Evolutionary conservation across 2,113 vertebrate species (phyloP).

Genomic region (Varanus salvator): DNA sequence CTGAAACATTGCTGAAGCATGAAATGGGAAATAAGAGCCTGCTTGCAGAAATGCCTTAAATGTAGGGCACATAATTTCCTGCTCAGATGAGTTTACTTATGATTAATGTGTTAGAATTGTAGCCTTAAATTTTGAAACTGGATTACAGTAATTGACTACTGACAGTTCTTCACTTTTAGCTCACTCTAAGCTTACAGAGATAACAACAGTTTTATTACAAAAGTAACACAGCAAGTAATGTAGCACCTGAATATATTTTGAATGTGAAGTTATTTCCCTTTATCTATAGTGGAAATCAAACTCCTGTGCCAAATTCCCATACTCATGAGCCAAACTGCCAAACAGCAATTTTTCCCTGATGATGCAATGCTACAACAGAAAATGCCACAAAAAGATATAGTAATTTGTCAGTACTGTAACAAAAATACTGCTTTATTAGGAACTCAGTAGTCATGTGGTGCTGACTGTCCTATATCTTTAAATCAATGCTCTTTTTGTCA

Average conservation of each 20-base stretch:
- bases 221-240: not conserved
- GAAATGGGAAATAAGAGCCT: not conserved
- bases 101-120: not conserved
- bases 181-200: not conserved
- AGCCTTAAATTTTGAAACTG: not conserved
- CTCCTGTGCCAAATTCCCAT: not conserved
- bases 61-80: not conserved
- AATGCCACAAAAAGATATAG: not conserved
- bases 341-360: not conserved
- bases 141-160: not conserved
- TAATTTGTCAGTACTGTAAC: not conserved
- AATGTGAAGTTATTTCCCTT: not conserved
- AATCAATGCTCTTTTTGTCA: conserved; percentile 11
- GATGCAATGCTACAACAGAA: too few species aligned
- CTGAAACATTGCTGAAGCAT: not conserved
- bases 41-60: not conserved
- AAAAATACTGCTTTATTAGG: not conserved
- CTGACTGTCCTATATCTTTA: not conserved
- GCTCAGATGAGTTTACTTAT: not conserved
- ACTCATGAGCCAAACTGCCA: not conserved
- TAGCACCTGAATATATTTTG: not conserved
- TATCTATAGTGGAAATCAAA: not conserved
- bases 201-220: not conserved
- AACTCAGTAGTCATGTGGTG: not conserved
- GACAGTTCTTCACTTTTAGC: not conserved